Evolutionary conservation across 2,888 invertebrate genomes (phyloP), one percentile per base, ranked within the genome.

Genomic region (Chrysopilus asiliformis): DNA sequence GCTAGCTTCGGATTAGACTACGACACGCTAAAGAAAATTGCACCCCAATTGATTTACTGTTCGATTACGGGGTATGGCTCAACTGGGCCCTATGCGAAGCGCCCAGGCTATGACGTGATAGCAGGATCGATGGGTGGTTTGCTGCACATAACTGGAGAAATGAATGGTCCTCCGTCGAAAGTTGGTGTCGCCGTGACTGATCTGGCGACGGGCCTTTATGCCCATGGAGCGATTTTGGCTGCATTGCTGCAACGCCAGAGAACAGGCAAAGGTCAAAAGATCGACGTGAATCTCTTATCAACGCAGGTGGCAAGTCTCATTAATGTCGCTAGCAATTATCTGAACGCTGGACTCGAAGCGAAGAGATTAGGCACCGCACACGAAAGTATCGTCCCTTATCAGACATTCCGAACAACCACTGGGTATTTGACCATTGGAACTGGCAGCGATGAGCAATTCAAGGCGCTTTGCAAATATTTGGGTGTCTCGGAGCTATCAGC

Each of bases 21-120:
- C 56, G 67, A 80, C 9, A 68, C 75, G 24, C 54, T 95, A 19
- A 72, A 69, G 32, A 52, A 61, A 32, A 50, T 81, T 3, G 79
- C 85, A 28, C 87, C 91, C 0, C 70, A 71, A 36, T 67, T 97
- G 13, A 76, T 97, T 43, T 97, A 94, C 58, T 93, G 93, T 61
- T 90, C 94, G 0, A 71, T 97, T 34, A 89, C 89, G 34, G 95
- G 95, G 0, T 97, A 85, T 59, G 97, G 97, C 0, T 67, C 76
- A 1, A 67, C 70, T 17, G 95, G 97, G 0, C 93, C 91, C 0
- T 94, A 93, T 62, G 67, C 72, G 3, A 69, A 72, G 15, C 76
- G 81, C 48, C 87, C 91, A n/a, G 97, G 97, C 3, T 95, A 93
- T 61, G 97, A 97, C 66, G 89, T 91, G 1, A 87, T 97, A 47